Evolutionary conservation across 1,140 invertebrate species (phyloP).

Genomic region (Acromyrmex heyeri): DNA sequence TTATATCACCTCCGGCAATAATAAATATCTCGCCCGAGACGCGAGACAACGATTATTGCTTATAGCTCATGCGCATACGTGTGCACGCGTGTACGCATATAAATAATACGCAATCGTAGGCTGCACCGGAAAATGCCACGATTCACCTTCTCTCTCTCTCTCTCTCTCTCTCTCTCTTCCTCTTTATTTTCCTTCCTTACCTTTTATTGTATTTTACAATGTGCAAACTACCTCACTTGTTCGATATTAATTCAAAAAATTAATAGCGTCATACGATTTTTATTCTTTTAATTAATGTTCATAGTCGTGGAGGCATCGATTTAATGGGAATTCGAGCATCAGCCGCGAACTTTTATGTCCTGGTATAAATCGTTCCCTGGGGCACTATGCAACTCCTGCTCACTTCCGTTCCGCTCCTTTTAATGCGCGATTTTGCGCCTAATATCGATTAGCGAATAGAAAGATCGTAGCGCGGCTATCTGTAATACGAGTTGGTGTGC

Average conservation of each 20-base stretch:
- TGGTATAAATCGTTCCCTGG: slow-evolving; percentile 69
- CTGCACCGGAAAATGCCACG: not conserved
- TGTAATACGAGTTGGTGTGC: too few species aligned
- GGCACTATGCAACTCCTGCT: slow-evolving; percentile 31
- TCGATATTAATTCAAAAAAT: slow-evolving; percentile 67
- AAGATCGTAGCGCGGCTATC: slow-evolving; percentile 35
- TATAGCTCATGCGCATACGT: slow-evolving; percentile 42
- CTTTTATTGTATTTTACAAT: slow-evolving; percentile 22
- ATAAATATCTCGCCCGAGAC: slow-evolving; percentile 56
- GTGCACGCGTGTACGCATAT: slow-evolving; percentile 43
- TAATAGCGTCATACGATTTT: slow-evolving; percentile 56
- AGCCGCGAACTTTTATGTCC: slow-evolving; percentile 67
- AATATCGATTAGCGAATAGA: slow-evolving; percentile 65
- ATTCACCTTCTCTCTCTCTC: not conserved
- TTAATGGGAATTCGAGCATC: slow-evolving; percentile 66
- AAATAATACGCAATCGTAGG: slow-evolving; percentile 53
- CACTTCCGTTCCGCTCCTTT: slow-evolving; percentile 60
- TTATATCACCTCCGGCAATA: slow-evolving; percentile 52
- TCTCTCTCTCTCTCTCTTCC: not conserved
- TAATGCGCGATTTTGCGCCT: slow-evolving; percentile 72
- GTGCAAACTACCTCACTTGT: slow-evolving; percentile 49
- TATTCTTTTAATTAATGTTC: slow-evolving; percentile 75
- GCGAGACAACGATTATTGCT: slow-evolving; percentile 63
- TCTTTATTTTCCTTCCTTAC: not conserved
- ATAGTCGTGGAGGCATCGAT: slow-evolving; percentile 66